Base-by-base conservation (phyloP, 2,113 vertebrate genomes). In the Nestor notabilis region DNA sequence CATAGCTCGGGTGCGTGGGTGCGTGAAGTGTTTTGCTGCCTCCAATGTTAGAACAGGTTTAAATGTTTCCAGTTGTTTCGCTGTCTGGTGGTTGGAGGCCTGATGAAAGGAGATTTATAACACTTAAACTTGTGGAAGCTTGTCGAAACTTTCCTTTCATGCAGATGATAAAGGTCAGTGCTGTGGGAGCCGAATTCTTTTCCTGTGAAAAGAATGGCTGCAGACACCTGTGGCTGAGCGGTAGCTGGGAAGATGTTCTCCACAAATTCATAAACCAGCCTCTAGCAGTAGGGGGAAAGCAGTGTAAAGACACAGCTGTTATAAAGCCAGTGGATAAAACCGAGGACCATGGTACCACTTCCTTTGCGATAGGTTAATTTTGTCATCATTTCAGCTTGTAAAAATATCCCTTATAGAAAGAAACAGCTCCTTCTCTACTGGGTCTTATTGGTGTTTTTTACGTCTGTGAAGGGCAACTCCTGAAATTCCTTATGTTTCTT, bases 91-190 rank as follows among this genome's bases (percentile, higher is more conserved):
- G 50, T 47, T 78, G 68, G 80, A 95, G 83, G 80, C 74, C 80
- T 79, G 77, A 91, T 82, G 94, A 96, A 95, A 95, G 89, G 61
- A 78, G 61, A 76, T 92, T 87, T 93, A 65, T 91, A 91, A 89
- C 61, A 64, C 69, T 95, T 96, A 52, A 2, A 20, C 64, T 89
- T 81, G 80, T 29, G 69, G 92, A 69, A 91, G 86, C 77, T 82
- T 84, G 69, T 89, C 4, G 25, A 92, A 90, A 68, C 37, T 84
- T 90, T 49, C 75, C 71, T 97, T 86, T 92, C 52, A 16, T 29
- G 69, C 52, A 35, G 52, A 72, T 79, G 80, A 63, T 56, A 72
- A 89, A 83, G 89, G 77, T 95, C 65, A 89, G 49, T 50, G 76
- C 65, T 68, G 25, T 49, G 86, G 77, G 94, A 96, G 25, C 44